A percentile compares a stretch with the other conserved stretches of the same genome.
These are phyloP conservation scores for Sternotherus odoratus DNA, from an alignment of 2,797 vertebrate genomes.

Conservation along the genomic window DNA sequence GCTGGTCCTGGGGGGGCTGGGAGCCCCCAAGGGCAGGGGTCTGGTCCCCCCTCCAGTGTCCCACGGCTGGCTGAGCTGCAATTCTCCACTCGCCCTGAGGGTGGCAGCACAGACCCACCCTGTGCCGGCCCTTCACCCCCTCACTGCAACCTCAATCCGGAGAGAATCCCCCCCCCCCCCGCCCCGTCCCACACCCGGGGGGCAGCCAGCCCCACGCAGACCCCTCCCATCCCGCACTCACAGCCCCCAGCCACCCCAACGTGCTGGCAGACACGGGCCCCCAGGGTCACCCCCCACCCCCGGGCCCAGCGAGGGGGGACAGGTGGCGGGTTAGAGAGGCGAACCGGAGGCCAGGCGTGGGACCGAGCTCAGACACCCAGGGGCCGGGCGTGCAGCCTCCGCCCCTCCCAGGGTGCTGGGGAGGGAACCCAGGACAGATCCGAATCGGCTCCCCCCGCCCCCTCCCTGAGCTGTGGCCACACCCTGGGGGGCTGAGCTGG, in stretches of 20 bases:
- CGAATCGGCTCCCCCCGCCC: not conserved
- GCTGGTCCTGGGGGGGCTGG: not conserved
- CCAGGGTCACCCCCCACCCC: not conserved
- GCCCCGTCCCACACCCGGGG: not conserved
- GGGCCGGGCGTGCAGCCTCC: too few species aligned
- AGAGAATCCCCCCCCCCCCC: not conserved
- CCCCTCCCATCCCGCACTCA: conserved; percentile 1
- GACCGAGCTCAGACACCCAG: too few species aligned
- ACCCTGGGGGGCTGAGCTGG: not conserved
- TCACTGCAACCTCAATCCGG: not conserved
- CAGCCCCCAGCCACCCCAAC: not conserved
- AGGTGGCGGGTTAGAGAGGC: too few species aligned
- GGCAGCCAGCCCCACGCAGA: not conserved
- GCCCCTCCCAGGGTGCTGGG: too few species aligned
- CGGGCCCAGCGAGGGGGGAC: not conserved
- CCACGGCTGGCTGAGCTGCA: not conserved
- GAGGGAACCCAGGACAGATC: not conserved
- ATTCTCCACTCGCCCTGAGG: not conserved
- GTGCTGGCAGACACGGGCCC: not conserved
- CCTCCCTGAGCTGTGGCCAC: not conserved
- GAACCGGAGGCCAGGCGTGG: too few species aligned
- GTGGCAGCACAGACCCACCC: not conserved
- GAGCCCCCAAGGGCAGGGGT: accelerated
- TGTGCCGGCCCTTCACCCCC: not conserved
- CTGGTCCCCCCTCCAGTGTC: too few species aligned